phyloP scores from a whole-genome alignment of 2,888 invertebrate species.

The Leistus spinibarbis region DNA sequence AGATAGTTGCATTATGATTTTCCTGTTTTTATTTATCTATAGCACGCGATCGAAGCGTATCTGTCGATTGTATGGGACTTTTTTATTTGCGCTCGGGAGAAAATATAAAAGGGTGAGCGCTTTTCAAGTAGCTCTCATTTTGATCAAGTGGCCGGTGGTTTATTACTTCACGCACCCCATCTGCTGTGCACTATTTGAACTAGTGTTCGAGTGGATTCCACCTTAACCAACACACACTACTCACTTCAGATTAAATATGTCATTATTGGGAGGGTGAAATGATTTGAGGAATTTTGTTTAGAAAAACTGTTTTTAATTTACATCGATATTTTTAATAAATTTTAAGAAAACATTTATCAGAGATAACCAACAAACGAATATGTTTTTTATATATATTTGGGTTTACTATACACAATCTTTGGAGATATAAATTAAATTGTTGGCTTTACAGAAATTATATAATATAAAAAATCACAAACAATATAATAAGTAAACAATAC shows the following conservation, averaged over 20 bases:
- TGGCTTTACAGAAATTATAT: constrained; percentile 9
- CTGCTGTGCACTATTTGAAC: constrained; percentile 26
- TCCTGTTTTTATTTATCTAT: constrained; percentile 31
- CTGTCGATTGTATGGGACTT: background rate
- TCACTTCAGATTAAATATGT: background rate
- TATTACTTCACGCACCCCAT: constrained; percentile 32
- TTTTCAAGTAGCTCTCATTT: constrained; percentile 28
- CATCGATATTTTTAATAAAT: constrained; percentile 40
- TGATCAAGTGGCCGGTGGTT: constrained; percentile 33
- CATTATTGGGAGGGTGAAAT: background rate
- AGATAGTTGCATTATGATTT: background rate
- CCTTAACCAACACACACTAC: constrained; percentile 7
- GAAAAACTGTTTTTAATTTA: constrained; percentile 38
- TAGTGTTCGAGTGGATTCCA: background rate
- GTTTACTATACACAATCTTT: constrained; percentile 35
- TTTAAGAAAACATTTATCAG: constrained; percentile 40
- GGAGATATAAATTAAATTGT: constrained; percentile 22
- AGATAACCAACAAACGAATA: constrained; percentile 33
- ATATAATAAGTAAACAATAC: constrained; percentile 10
- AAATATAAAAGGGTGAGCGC: constrained; percentile 24
- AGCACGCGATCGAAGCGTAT: background rate
- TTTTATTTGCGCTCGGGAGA: constrained; percentile 18
- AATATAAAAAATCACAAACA: constrained; percentile 12
- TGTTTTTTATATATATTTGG: constrained; percentile 17
- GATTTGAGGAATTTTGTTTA: constrained; percentile 11